phyloP scores from a whole-genome alignment of 2,797 vertebrate genomes.

The Fundulus diaphanus region DNA sequence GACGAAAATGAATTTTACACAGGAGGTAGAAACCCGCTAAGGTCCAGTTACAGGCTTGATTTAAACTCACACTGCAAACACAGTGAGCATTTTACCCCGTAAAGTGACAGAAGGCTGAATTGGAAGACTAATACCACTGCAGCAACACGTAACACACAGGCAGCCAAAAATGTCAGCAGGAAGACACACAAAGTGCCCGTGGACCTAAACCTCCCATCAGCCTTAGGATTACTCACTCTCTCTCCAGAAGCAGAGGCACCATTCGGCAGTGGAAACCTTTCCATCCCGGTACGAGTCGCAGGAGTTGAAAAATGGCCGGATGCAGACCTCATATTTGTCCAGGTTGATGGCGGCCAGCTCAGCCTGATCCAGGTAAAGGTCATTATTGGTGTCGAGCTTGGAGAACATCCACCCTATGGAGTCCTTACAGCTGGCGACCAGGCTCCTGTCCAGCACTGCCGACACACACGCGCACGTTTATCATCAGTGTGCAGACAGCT shows the following conservation, averaged over 20 bases:
- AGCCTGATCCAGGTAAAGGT: conserved; percentile 91
- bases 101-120: conserved; percentile 41
- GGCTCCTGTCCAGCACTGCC: conserved; percentile 90
- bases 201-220: conserved; percentile 4
- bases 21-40: not conserved
- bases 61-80: conserved; percentile 64
- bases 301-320: conserved; percentile 98
- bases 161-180: conserved; percentile 21
- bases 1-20: not conserved
- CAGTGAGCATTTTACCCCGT: conserved; percentile 47
- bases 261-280: conserved; percentile 92
- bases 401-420: conserved; percentile 99
- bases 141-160: conserved; percentile 35
- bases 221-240: conserved; percentile 87
- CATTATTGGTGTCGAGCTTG: conserved; percentile 93
- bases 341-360: conserved; percentile 96
- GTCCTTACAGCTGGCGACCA: conserved; percentile 96
- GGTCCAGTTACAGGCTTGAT: conserved; percentile 48
- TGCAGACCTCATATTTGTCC: conserved; percentile 98
- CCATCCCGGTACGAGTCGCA: conserved; percentile 95
- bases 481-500: conserved; percentile 38
- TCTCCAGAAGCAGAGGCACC: conserved; percentile 99
- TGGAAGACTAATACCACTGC: conserved; percentile 61
- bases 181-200: not conserved
- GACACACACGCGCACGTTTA: conserved; percentile 36